Base-by-base conservation (phyloP, 1,140 invertebrate species). In the Stegodyphus dumicola region DNA sequence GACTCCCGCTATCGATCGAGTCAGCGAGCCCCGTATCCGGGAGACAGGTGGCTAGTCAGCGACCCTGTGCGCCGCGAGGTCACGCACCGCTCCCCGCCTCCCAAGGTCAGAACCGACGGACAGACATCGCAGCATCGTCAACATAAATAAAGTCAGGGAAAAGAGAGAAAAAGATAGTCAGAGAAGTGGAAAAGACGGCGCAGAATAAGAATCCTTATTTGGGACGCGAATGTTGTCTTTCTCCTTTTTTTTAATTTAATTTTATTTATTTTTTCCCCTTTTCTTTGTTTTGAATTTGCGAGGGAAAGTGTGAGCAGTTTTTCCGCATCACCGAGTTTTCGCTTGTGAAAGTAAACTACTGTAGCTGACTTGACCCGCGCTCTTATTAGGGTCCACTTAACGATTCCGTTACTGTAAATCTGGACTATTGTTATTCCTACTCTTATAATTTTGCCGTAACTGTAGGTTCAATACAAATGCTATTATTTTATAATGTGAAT, bases 21-120 rank as follows among this genome's bases (percentile, higher is more conserved):
- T 33, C 83, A 69, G 65, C 18, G 64, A 77, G 73, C 83, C 83
- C 56, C 60, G 70, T 77, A 85, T 85, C 83, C 83, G 83, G 83
- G 83, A 85, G 83, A 85, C 83, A 85, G 83, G 83, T 85, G 83
- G 83, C 67, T 85, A 76, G 74, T 85, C 83, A 77, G 74, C 83
- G 80, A 83, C 80, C 80, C 71, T 49, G 67, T 33, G 66, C 77
- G 66, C 77, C 64, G 77, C 67, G 78, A 81, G 78, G 78, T 81
- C 78, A 73, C 78, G 51, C 80, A 65, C 80, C 56, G 53, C 54
- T 75, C 69, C 71, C 80, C 71, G 33, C 80, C 83, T 76, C 60
- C 83, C 83, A 85, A 85, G 83, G 83, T 77, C 83, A 69, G n/a
- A 18, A 13, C 13, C 75, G 33, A 18, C 75, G 33, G 54, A 33